Conservation (phyloP, 2,888 invertebrate species). For the Tachystola acroxantha region DNA sequence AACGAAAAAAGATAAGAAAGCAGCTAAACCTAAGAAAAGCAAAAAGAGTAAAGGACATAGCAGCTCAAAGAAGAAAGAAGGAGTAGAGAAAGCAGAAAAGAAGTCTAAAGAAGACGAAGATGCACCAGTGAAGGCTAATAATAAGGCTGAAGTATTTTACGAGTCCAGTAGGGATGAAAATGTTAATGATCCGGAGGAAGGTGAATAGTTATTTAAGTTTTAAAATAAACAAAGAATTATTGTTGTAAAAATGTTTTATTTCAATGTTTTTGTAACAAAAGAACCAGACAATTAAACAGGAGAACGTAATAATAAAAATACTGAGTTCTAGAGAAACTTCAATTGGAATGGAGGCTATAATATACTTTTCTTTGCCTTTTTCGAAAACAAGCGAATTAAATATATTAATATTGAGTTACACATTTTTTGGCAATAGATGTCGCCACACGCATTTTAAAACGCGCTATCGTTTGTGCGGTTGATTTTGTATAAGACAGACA, state of each 20-base stretch:
- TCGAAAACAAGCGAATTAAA: too few species aligned
- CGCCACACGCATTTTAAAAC: too few species aligned
- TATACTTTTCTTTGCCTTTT: too few species aligned
- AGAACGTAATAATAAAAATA: too few species aligned
- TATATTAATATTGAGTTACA: too few species aligned
- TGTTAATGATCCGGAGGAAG: slow-evolving; percentile 53
- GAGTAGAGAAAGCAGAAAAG: background rate
- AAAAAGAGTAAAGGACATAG: slow-evolving; percentile 14
- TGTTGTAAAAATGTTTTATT: slow-evolving; percentile 4
- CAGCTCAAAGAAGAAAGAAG: slow-evolving; percentile 17
- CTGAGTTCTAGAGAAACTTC: too few species aligned
- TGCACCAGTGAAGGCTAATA: slow-evolving; percentile 4
- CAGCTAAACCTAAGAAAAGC: slow-evolving; percentile 15
- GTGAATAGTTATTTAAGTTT: slow-evolving; percentile 25
- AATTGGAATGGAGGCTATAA: too few species aligned
- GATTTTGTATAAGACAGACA: too few species aligned
- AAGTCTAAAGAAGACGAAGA: slow-evolving; percentile 3
- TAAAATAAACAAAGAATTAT: slow-evolving; percentile 1
- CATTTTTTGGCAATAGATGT: too few species aligned
- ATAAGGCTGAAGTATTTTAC: slow-evolving; percentile 38
- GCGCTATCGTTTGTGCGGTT: too few species aligned
- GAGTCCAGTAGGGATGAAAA: slow-evolving; percentile 63
- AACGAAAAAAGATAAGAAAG: slow-evolving; percentile 16
- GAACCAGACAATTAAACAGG: too few species aligned
- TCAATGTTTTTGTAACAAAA: too few species aligned